Evolutionary conservation across 1,140 invertebrate species (phyloP).

Genomic region (Drosophila ambigua): DNA sequence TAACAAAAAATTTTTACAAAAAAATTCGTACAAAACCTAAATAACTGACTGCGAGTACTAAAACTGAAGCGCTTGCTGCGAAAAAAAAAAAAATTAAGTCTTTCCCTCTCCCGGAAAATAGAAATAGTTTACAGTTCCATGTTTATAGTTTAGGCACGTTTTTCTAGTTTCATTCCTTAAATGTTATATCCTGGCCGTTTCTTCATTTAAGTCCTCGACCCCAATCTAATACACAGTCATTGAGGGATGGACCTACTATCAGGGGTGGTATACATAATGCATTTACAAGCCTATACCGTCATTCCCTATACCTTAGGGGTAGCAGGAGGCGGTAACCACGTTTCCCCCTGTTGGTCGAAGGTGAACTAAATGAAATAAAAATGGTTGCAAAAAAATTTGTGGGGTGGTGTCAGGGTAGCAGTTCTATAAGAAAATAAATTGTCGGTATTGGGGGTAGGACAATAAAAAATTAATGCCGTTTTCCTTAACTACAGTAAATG

Average conservation of each 20-base stretch:
- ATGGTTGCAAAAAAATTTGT: conserved; percentile 63
- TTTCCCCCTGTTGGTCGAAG: conserved; percentile 37
- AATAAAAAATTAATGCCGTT: not conserved
- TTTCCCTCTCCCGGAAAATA: too few species aligned
- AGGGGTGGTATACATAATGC: conserved; percentile 4
- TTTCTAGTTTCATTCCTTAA: conserved; percentile 4
- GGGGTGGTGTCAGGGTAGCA: conserved; percentile 24
- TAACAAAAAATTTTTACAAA: too few species aligned
- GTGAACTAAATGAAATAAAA: conserved; percentile 38
- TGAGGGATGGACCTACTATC: conserved; percentile 39
- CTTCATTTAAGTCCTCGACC: conserved; percentile 23
- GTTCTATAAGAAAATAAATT: too few species aligned
- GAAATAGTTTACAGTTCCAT: too few species aligned
- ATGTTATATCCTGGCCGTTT: not conserved
- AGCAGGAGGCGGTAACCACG: conserved; percentile 46
- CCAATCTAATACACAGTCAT: conserved; percentile 17
- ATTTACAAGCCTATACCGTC: conserved; percentile 7
- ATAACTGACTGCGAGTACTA: too few species aligned
- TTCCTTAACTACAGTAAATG: not conserved
- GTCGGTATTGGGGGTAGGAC: too few species aligned
- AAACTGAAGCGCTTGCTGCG: too few species aligned
- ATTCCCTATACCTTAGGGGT: conserved; percentile 45
- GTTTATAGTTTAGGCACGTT: too few species aligned
- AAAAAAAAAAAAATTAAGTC: too few species aligned
- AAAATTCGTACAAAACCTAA: too few species aligned